Conservation (phyloP, 1,140 invertebrate genomes). For the Adelges cooleyi region DNA sequence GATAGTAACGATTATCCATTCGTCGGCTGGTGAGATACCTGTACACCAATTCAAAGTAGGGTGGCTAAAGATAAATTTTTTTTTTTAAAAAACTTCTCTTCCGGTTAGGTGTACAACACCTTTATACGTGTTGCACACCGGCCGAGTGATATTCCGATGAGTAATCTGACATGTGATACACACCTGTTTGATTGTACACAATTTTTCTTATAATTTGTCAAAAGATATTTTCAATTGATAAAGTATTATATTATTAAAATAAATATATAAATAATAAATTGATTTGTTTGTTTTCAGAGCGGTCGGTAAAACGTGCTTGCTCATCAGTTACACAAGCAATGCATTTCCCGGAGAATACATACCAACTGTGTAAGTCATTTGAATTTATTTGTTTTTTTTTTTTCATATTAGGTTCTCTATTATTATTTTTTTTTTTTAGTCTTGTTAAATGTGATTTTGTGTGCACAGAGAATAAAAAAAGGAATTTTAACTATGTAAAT, state of each 20-base stretch:
- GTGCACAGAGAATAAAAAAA: too few species aligned
- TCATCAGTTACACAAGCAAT: constrained; percentile 95
- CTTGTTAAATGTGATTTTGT: too few species aligned
- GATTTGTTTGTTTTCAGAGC: constrained; percentile 52
- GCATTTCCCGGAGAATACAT: constrained; percentile 94
- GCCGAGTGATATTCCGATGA: too few species aligned
- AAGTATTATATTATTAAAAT: not conserved
- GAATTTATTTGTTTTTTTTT: not conserved
- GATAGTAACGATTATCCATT: too few species aligned
- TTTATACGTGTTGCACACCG: too few species aligned
- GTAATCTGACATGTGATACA: not conserved
- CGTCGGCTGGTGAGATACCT: too few species aligned
- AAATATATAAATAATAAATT: not conserved
- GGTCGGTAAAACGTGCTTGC: constrained; percentile 92
- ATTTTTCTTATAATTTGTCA: not conserved
- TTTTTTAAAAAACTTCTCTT: too few species aligned
- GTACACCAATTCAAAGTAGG: too few species aligned
- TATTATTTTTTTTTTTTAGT: not conserved
- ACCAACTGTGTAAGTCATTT: constrained; percentile 69
- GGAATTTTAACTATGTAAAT: too few species aligned
- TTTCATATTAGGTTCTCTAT: not conserved
- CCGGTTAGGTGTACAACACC: too few species aligned
- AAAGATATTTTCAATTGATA: not conserved
- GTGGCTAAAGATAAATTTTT: too few species aligned
- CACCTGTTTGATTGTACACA: not conserved